phyloP scores from a whole-genome alignment of 64 coral and sea anemone species.

The Actinia equina region DNA sequence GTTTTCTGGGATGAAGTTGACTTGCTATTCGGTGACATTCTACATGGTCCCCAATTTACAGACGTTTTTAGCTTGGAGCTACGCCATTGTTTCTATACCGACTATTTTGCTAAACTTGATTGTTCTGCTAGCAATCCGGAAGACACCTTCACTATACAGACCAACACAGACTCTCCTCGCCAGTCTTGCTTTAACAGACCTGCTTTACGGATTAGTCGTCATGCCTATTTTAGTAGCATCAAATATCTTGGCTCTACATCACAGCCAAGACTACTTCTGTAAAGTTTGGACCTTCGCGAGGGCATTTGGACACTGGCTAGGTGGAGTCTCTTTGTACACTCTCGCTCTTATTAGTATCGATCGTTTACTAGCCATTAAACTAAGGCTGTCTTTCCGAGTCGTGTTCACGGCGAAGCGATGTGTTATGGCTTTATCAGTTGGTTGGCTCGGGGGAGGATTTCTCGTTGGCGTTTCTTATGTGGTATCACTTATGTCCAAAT shows the following conservation, averaged over 20 bases:
- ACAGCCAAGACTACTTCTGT: not conserved
- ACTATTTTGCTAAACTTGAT: not conserved
- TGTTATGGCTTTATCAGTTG: not conserved
- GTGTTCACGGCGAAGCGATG: not conserved
- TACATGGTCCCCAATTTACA: not conserved
- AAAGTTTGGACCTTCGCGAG: not conserved
- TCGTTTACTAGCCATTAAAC: not conserved
- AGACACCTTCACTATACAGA: not conserved
- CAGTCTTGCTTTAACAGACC: not conserved
- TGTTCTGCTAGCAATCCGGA: constrained; percentile 6
- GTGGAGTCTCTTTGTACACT: not conserved
- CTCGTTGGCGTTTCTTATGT: not conserved
- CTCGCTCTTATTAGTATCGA: not conserved
- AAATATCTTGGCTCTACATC: not conserved
- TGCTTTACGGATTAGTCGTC: not conserved
- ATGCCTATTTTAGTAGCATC: constrained; percentile 3
- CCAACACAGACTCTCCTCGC: not conserved
- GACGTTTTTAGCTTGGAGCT: not conserved
- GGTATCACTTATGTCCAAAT: not conserved
- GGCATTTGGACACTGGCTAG: not conserved
- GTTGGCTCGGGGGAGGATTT: not conserved
- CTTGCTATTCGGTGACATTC: not conserved
- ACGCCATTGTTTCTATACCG: not conserved
- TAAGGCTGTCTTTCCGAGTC: not conserved
- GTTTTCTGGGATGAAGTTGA: not conserved